Conservation (phyloP, 2,888 invertebrate genomes). For the Cylindroiulus punctatus region DNA sequence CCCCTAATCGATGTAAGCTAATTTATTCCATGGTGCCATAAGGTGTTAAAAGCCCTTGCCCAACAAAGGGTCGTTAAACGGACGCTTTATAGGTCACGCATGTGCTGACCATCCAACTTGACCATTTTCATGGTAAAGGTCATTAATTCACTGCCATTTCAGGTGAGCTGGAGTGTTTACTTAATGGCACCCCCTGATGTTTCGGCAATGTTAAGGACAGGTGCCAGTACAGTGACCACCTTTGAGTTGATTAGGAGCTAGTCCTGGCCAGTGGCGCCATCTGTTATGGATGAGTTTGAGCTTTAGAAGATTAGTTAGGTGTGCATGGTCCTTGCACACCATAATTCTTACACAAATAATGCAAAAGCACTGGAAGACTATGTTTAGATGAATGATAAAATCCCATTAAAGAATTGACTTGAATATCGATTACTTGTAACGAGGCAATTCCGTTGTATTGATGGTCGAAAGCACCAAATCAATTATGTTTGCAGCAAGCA, state of each 20-base stretch:
- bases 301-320: too few species aligned
- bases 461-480: too few species aligned
- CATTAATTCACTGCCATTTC: background rate
- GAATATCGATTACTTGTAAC: too few species aligned
- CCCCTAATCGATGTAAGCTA: background rate
- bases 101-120: background rate
- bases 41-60: background rate
- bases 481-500: too few species aligned
- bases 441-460: too few species aligned
- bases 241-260: background rate
- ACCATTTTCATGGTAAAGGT: constrained; percentile 2
- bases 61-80: constrained; percentile 8
- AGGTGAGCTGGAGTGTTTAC: background rate
- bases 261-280: background rate
- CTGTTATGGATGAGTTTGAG: background rate
- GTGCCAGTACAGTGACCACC: background rate
- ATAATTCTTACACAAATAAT: too few species aligned
- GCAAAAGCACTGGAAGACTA: too few species aligned
- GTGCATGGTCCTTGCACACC: too few species aligned
- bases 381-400: too few species aligned
- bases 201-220: background rate
- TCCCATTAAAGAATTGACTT: too few species aligned
- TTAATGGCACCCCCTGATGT: background rate
- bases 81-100: constrained; percentile 27
- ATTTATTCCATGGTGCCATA: background rate